phyloP scores from a whole-genome alignment of 2,113 vertebrate genomes.

The Microtus richardsoni region DNA sequence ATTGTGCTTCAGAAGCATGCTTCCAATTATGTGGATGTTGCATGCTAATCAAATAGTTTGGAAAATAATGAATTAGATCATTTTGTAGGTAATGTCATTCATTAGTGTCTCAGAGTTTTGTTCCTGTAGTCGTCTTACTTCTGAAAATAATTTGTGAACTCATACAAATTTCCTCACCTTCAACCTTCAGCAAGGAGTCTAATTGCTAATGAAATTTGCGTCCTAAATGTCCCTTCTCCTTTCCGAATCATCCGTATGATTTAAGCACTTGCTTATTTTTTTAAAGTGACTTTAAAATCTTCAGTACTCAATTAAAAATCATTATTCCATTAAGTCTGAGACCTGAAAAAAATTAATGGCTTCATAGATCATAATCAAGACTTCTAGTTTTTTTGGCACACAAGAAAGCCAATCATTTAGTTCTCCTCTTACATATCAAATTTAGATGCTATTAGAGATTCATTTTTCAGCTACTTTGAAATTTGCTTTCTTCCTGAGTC shows the following conservation, averaged over 20 bases:
- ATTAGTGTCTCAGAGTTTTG: neutral
- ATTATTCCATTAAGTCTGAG: conserved; percentile 87
- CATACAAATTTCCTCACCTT: conserved; percentile 20
- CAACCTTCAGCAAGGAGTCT: neutral
- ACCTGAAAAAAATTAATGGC: conserved; percentile 82
- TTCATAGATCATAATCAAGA: conserved; percentile 86
- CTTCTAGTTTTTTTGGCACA: conserved; percentile 79
- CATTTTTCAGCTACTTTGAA: conserved; percentile 79
- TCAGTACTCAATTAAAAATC: conserved; percentile 84
- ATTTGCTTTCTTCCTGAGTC: conserved; percentile 54
- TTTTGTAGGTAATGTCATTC: conserved; percentile 35
- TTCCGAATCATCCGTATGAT: conserved; percentile 73
- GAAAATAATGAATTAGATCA: conserved; percentile 66
- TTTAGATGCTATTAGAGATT: conserved; percentile 67
- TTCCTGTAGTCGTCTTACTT: conserved; percentile 20
- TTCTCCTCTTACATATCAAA: conserved; percentile 75
- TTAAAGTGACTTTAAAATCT: conserved; percentile 83
- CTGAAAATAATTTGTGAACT: conserved; percentile 42
- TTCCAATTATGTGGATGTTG: conserved; percentile 53
- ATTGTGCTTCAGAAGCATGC: conserved; percentile 39
- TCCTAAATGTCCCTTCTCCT: conserved; percentile 68
- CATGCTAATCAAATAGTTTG: conserved; percentile 65
- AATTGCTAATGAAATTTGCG: conserved; percentile 33
- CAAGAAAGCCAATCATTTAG: conserved; percentile 75
- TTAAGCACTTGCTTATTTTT: conserved; percentile 80